These are phyloP conservation scores for Dicyrtomina minuta DNA, from an alignment of 2,888 invertebrate genomes.

Conservation along the genomic window DNA sequence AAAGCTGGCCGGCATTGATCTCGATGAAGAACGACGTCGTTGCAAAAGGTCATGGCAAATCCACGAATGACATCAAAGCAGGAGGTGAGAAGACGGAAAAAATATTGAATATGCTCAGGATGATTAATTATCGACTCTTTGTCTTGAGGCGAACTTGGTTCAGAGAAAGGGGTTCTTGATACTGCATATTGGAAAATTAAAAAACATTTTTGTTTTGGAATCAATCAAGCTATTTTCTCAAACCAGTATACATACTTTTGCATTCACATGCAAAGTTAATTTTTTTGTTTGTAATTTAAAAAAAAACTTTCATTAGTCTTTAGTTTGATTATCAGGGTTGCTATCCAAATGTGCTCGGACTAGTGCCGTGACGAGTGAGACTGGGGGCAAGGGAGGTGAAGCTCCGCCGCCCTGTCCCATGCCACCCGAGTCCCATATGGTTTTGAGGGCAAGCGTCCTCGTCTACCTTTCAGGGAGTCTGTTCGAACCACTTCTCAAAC, in stretches of 20 bases:
- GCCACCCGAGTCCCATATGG: slow-evolving; percentile 86
- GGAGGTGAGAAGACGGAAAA: slow-evolving; percentile 83
- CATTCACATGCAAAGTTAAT: slow-evolving; percentile 22
- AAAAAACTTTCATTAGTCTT: slow-evolving; percentile 87
- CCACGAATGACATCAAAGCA: slow-evolving; percentile 89
- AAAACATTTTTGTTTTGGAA: slow-evolving; percentile 2
- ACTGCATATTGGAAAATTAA: slow-evolving; percentile 57
- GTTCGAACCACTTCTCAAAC: slow-evolving; percentile 98
- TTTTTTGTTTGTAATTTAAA: too few species aligned
- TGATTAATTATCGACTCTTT: slow-evolving; percentile 61
- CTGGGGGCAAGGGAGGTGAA: slow-evolving; percentile 85
- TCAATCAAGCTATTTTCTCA: background rate
- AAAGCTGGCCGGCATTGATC: slow-evolving; percentile 88
- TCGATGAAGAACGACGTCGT: slow-evolving; percentile 84
- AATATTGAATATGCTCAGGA: slow-evolving; percentile 83
- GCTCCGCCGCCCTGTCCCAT: slow-evolving; percentile 32
- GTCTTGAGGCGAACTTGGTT: slow-evolving; percentile 58
- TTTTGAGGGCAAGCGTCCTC: slow-evolving; percentile 96
- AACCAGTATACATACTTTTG: background rate
- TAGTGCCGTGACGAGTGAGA: slow-evolving; percentile 89
- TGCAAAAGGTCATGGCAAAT: slow-evolving; percentile 92
- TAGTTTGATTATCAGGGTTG: slow-evolving; percentile 86
- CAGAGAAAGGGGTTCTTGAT: slow-evolving; percentile 74
- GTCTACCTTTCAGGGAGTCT: slow-evolving; percentile 91
- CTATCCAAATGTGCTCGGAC: slow-evolving; percentile 94